A percentile compares a stretch with the other conserved stretches of the same genome.
These are phyloP conservation scores for Dicyrtoma fusca DNA, from an alignment of 2,888 invertebrate species.

Conservation along the genomic window DNA sequence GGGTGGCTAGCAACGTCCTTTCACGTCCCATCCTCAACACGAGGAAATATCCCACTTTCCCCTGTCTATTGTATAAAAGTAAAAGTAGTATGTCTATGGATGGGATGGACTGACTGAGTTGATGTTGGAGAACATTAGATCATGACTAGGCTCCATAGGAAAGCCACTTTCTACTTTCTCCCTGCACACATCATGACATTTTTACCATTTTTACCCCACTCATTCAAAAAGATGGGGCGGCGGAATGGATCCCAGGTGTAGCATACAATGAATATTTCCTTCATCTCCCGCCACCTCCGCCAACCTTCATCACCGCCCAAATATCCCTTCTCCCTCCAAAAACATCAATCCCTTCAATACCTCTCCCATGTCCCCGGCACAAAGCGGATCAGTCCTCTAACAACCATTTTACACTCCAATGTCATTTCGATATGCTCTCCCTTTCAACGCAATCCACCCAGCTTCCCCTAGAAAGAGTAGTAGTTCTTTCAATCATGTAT, in stretches of 20 bases:
- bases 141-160: conserved; percentile 24
- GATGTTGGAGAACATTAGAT: conserved; percentile 28
- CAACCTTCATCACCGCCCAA: background rate
- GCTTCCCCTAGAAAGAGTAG: too few species aligned
- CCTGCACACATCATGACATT: conserved; percentile 33
- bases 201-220: conserved; percentile 33
- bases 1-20: too few species aligned
- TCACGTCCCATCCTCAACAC: background rate
- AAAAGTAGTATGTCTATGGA: background rate
- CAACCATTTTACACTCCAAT: background rate
- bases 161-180: conserved; percentile 34
- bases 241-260: conserved; percentile 26
- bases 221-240: conserved; percentile 34
- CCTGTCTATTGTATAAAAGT: conserved; percentile 3
- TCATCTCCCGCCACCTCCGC: conserved; percentile 19
- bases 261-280: conserved; percentile 31
- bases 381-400: too few species aligned
- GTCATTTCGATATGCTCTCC: too few species aligned
- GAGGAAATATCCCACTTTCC: background rate
- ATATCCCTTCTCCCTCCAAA: background rate
- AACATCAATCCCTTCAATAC: too few species aligned
- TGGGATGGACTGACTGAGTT: conserved; percentile 16
- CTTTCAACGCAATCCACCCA: too few species aligned
- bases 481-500: too few species aligned
- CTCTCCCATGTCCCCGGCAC: too few species aligned